phyloP scores from a whole-genome alignment of 2,113 vertebrate species.

The Bubo bubo region DNA sequence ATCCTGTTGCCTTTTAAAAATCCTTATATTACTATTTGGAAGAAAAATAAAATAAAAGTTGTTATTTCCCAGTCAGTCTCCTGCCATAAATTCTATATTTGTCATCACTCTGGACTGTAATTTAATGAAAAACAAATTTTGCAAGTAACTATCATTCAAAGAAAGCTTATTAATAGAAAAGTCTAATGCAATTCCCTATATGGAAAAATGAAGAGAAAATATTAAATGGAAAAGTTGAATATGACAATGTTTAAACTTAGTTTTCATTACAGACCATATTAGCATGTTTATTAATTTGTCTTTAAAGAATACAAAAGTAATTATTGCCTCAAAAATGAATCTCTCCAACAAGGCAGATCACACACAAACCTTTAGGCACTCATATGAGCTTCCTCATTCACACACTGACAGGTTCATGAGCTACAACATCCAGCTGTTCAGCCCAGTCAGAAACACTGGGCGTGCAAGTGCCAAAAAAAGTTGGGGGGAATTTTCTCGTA shows the following conservation, averaged over 20 bases:
- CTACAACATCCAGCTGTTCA: not conserved
- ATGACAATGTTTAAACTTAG: not conserved
- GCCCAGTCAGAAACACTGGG: not conserved
- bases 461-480: not conserved
- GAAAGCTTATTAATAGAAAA: slow-evolving; percentile 5
- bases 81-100: not conserved
- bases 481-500: not conserved
- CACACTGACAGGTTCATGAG: not conserved
- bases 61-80: not conserved
- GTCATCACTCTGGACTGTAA: not conserved
- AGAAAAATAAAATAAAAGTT: not conserved
- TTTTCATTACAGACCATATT: not conserved
- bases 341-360: not conserved
- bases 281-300: not conserved
- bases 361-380: not conserved
- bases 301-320: not conserved
- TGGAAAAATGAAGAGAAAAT: not conserved
- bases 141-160: not conserved
- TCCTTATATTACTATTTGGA: not conserved
- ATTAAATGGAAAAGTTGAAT: not conserved
- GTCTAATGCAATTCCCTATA: not conserved
- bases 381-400: not conserved
- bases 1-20: not conserved
- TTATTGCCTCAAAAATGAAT: not conserved
- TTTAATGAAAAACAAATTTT: not conserved